phyloP scores from a whole-genome alignment of 1,140 invertebrate species.

The Panulirus ornatus region DNA sequence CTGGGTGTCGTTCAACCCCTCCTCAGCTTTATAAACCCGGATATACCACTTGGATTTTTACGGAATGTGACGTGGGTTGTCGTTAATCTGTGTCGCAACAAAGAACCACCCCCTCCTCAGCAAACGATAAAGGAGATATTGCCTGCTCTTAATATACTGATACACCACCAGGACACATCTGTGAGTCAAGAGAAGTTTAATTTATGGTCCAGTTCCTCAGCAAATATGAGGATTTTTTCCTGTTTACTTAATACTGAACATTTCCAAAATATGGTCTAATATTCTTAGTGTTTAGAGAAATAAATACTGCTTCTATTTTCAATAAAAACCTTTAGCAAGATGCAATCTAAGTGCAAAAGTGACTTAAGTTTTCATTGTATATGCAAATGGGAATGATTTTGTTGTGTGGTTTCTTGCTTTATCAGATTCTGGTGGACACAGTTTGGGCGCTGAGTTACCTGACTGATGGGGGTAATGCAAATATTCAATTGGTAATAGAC shows the following conservation, averaged over 20 bases:
- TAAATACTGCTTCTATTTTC: too few species aligned
- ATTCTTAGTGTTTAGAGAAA: too few species aligned
- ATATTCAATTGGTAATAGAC: conserved; percentile 99
- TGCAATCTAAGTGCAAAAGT: too few species aligned
- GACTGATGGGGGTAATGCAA: conserved; percentile 98
- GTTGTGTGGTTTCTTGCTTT: too few species aligned
- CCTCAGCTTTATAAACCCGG: conserved; percentile 93
- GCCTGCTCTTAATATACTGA: conserved; percentile 94
- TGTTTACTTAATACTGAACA: too few species aligned
- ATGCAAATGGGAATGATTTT: too few species aligned
- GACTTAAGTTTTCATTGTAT: too few species aligned
- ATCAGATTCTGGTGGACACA: conserved; percentile 97
- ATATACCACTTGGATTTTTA: conserved; percentile 94
- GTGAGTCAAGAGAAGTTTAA: too few species aligned
- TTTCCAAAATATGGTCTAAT: too few species aligned
- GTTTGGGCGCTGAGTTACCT: conserved; percentile 99
- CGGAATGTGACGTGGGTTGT: conserved; percentile 99
- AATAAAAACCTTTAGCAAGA: too few species aligned
- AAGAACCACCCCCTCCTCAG: conserved; percentile 93
- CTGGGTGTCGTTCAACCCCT: conserved; percentile 93
- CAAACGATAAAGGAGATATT: conserved; percentile 94
- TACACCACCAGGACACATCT: conserved; percentile 97
- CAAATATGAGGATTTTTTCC: too few species aligned
- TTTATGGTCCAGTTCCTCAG: too few species aligned
- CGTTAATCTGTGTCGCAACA: conserved; percentile 97